Evolutionary conservation across 2,113 vertebrate genomes (phyloP).

Genomic region (Poicephalus meyeri): DNA sequence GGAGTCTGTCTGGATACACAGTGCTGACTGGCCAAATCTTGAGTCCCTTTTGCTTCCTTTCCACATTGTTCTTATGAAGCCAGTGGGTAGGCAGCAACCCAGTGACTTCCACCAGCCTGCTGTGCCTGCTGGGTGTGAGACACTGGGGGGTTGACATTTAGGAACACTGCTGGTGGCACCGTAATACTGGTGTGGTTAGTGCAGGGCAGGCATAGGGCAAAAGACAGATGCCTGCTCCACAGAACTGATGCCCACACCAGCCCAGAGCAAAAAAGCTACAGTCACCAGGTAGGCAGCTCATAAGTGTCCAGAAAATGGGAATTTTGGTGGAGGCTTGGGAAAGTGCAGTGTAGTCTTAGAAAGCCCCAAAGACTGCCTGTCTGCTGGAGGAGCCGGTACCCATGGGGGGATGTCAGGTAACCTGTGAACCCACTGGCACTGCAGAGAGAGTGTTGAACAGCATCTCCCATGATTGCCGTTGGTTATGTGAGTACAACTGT

Average conservation of each 20-base stretch:
- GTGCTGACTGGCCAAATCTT: neutral
- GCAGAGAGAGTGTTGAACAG: neutral
- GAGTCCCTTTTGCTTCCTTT: neutral
- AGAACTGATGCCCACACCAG: neutral
- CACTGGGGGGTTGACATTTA: neutral
- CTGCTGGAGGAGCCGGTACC: neutral
- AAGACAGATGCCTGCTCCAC: neutral
- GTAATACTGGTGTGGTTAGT: too few species aligned
- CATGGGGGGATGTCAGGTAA: neutral
- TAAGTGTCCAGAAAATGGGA: neutral
- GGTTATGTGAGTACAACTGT: neutral
- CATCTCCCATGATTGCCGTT: neutral
- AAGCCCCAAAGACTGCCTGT: neutral
- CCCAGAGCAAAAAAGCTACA: neutral
- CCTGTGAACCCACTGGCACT: neutral
- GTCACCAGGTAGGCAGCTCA: neutral
- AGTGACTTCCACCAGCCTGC: neutral
- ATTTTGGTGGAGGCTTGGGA: neutral
- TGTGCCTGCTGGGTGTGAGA: neutral
- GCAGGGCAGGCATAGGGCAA: neutral
- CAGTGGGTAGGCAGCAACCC: neutral
- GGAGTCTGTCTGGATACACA: neutral
- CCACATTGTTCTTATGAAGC: neutral
- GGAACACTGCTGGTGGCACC: neutral
- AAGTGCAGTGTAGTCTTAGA: neutral